Percentiles rank a stretch among this genome's conserved stretches.
phyloP scores from a whole-genome alignment of 2,888 invertebrate species.

The Habrosyne pyritoides region DNA sequence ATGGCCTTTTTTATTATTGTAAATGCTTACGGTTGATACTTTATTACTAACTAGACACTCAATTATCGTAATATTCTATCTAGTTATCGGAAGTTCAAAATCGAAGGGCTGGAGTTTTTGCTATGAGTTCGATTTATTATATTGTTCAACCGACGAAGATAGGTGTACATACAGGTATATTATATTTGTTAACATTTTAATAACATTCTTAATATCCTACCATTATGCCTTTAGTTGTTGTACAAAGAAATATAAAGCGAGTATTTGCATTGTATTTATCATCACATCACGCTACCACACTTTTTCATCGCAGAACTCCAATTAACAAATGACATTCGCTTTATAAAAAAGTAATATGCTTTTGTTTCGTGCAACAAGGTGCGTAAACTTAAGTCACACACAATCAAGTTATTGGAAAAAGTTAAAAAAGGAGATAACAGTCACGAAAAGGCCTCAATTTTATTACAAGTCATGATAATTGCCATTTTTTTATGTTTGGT shows the following conservation, averaged over 20 bases:
- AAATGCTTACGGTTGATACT: too few species aligned
- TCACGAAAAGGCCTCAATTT: neutral
- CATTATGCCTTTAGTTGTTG: slow-evolving; percentile 26
- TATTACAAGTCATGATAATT: neutral
- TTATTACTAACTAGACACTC: too few species aligned
- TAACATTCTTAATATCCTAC: too few species aligned
- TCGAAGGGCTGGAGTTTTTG: slow-evolving; percentile 20
- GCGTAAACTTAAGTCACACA: slow-evolving; percentile 19
- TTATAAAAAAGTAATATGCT: slow-evolving; percentile 40
- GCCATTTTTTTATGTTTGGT: neutral
- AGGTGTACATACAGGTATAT: too few species aligned
- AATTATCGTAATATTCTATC: too few species aligned
- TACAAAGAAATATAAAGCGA: slow-evolving; percentile 14
- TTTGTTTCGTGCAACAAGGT: slow-evolving; percentile 41
- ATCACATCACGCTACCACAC: slow-evolving; percentile 66
- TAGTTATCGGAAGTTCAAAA: too few species aligned
- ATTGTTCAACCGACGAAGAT: too few species aligned
- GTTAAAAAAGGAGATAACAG: neutral
- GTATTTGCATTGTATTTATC: slow-evolving; percentile 66
- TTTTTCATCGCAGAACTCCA: slow-evolving; percentile 58
- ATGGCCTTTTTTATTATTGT: too few species aligned
- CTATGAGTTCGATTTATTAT: too few species aligned
- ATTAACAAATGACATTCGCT: slow-evolving; percentile 45
- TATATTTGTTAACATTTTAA: too few species aligned
- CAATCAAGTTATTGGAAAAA: slow-evolving; percentile 7